phyloP scores from a whole-genome alignment of 2,888 invertebrate genomes.

The Dolomedes plantarius region DNA sequence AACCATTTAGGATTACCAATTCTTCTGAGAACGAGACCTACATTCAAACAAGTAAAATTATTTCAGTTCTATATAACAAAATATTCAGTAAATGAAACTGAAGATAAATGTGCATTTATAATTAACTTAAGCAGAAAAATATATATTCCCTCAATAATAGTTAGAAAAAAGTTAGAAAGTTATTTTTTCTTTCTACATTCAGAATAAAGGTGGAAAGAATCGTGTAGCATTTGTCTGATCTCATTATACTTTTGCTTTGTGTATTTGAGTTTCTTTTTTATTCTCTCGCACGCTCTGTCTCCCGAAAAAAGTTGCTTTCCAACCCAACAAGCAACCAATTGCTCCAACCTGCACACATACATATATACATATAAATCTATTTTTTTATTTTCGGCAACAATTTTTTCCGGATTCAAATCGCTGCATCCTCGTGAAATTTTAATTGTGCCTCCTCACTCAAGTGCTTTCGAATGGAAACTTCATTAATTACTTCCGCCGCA shows the following conservation, averaged over 20 bases:
- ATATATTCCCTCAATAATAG: background rate
- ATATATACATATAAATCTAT: background rate
- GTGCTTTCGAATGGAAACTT: slow-evolving; percentile 69
- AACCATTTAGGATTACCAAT: too few relatives aligned
- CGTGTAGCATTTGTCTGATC: background rate
- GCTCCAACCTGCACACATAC: slow-evolving; percentile 11
- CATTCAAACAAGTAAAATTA: too few relatives aligned
- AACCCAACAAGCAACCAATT: slow-evolving; percentile 65
- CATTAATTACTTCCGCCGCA: slow-evolving; percentile 68
- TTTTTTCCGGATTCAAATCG: slow-evolving; percentile 9
- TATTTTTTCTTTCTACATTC: background rate
- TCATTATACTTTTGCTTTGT: background rate
- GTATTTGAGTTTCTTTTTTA: background rate
- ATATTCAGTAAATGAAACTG: too few relatives aligned
- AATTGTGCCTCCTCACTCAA: slow-evolving; percentile 69
- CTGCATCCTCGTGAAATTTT: slow-evolving; percentile 58
- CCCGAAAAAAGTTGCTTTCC: slow-evolving; percentile 36
- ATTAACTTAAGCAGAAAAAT: background rate
- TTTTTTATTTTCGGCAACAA: background rate
- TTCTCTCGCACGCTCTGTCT: background rate
- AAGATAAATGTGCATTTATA: slow-evolving; percentile 2
- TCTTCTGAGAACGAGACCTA: too few relatives aligned
- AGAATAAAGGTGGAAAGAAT: background rate
- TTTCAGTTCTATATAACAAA: too few relatives aligned
- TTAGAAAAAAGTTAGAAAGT: background rate